A percentile compares a stretch with the other conserved stretches of the same genome.
phyloP scores from a whole-genome alignment of 2,888 invertebrate species.

The Trachelus stipa region DNA sequence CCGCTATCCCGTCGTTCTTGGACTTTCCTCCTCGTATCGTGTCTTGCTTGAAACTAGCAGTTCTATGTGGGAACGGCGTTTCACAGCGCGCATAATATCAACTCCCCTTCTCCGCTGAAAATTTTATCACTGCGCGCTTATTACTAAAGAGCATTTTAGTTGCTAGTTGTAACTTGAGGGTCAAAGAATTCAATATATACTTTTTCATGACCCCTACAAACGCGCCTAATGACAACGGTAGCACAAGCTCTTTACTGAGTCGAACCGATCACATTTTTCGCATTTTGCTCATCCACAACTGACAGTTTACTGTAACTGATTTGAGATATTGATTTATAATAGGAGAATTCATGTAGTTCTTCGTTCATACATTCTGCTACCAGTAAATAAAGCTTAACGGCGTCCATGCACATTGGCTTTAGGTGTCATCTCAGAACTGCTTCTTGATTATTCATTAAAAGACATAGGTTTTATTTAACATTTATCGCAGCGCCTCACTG shows the following conservation, averaged over 20 bases:
- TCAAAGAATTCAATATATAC: constrained; percentile 24
- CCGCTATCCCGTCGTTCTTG: neutral
- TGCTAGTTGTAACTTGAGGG: constrained; percentile 14
- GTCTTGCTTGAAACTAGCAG: neutral
- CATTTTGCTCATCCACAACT: too few species aligned
- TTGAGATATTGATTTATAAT: too few species aligned
- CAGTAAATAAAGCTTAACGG: neutral
- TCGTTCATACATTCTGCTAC: neutral
- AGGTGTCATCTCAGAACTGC: neutral
- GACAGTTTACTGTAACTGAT: too few species aligned
- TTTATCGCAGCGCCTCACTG: neutral
- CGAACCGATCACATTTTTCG: too few species aligned
- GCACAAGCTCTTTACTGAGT: neutral
- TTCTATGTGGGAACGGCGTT: neutral
- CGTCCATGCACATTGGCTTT: neutral
- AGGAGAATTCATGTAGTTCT: too few species aligned
- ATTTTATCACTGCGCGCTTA: constrained; percentile 6
- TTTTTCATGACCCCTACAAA: neutral
- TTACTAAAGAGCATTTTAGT: neutral
- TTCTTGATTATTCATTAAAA: neutral
- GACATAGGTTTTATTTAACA: neutral
- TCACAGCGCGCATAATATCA: constrained; percentile 2
- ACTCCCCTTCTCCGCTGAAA: constrained; percentile 1
- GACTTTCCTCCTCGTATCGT: constrained; percentile 3
- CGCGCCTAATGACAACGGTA: neutral